Evolutionary conservation across 2,113 vertebrate genomes (phyloP).

Genomic region (Forbesichthys papilliferus): DNA sequence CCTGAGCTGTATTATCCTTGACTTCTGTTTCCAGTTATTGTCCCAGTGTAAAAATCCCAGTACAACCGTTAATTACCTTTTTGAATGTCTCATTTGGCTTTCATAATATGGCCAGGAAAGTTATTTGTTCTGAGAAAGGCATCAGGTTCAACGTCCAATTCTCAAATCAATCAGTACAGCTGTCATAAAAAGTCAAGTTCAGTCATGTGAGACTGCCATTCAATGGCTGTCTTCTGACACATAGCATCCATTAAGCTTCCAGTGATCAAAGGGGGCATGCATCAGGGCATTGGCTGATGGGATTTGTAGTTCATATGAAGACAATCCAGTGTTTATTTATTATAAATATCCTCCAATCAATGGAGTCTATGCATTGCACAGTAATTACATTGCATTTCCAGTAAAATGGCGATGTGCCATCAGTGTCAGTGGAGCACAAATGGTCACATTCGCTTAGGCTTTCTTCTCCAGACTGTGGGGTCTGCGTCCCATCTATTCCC

Average conservation of each 20-base stretch:
- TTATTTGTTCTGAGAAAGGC: slow-evolving; percentile 1
- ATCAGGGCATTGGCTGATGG: slow-evolving; percentile 27
- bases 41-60: slow-evolving; percentile 46
- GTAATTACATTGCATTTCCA: slow-evolving; percentile 26
- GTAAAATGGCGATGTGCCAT: not conserved
- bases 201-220: slow-evolving; percentile 29
- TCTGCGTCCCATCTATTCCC: not conserved
- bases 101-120: slow-evolving; percentile 13
- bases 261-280: slow-evolving; percentile 16
- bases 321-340: slow-evolving; percentile 53
- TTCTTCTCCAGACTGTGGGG: slow-evolving; percentile 13
- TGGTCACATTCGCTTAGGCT: slow-evolving; percentile 1
- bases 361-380: slow-evolving; percentile 56
- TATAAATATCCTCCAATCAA: slow-evolving; percentile 23
- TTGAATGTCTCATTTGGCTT: not conserved
- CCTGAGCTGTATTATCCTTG: slow-evolving; percentile 20
- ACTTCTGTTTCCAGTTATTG: slow-evolving; percentile 42
- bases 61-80: slow-evolving; percentile 14
- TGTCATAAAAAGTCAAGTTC: no score
- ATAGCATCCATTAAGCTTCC: slow-evolving; percentile 16
- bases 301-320: slow-evolving; percentile 41
- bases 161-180: slow-evolving; percentile 12
- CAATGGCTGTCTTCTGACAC: slow-evolving; percentile 41
- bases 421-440: slow-evolving; percentile 12
- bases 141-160: not conserved